Evolutionary conservation across 2,113 vertebrate species (phyloP), one percentile per base, ranked within the genome.

Genomic region (Dicrurus megarhynchus): DNA sequence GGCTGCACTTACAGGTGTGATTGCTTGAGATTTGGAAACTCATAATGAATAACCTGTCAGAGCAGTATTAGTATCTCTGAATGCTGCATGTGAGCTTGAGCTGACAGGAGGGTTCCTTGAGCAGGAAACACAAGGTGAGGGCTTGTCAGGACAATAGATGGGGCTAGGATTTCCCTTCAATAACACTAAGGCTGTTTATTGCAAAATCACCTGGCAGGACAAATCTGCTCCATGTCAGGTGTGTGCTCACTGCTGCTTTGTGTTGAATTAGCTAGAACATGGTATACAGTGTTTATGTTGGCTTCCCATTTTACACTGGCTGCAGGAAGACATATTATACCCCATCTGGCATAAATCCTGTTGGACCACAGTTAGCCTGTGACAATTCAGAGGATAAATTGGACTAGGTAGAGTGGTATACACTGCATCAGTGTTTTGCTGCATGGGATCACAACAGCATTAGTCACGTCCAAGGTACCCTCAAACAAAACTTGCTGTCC

Each of bases 131-230:
- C 4, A 13, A 86, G 59, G 44, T 73, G 75, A 76, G 49, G 67
- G 9, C 57, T 90, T 92, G 71, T 73, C 75, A 88, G 71, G 30
- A 75, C 88, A 69, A 70, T 90, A 90, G 90, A 69, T 86, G 63
- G 75, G 78, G 61, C 32, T 92, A 37, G 46, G 90, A 81, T 93
- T 94, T 76, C 76, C 65, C 47, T 39, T 84, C 83, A 74, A 13
- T 81, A 78, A 67, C 68, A 46, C 30, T 78, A 61, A 20, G 41
- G 26, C 27, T 80, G 8, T 65, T 52, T 19, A 35, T 67, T 84
- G 76, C 90, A 93, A 69, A 92, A 90, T 95, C 83, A 93, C 68
- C 71, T 90, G 83, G 85, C 35, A 33, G 75, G 90, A 81, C 83
- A 88, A 84, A 95, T 74, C n/a, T 17, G 88, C 47, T 80, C 67